Evolutionary conservation across 2,888 invertebrate species (phyloP).

Genomic region (Drosophila birchii): DNA sequence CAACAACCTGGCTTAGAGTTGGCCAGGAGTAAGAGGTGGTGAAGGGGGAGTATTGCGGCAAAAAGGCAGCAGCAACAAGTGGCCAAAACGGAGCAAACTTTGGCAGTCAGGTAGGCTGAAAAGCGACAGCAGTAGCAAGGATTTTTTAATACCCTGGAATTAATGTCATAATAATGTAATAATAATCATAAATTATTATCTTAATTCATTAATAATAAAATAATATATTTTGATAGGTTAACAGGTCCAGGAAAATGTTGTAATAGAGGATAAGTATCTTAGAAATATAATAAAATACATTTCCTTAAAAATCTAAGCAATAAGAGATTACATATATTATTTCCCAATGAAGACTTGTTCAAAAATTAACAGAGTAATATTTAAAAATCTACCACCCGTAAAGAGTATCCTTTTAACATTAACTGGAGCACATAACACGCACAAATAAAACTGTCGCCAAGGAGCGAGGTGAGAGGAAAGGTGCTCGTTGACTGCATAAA

Average conservation of each 20-base stretch:
- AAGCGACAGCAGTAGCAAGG: neutral
- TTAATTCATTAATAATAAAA: no score
- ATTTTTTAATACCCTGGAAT: constrained; percentile 15
- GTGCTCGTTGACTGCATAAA: constrained; percentile 70
- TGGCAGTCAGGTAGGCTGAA: constrained; percentile 1
- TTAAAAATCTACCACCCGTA: neutral
- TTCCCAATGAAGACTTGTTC: neutral
- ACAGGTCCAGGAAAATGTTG: no score
- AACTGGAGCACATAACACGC: constrained; percentile 78
- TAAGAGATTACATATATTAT: neutral
- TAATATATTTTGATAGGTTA: no score
- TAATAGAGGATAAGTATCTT: no score
- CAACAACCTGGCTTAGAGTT: constrained; percentile 36
- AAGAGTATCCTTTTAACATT: constrained; percentile 49
- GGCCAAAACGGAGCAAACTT: constrained; percentile 36
- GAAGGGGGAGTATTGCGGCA: neutral
- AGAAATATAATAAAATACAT: neutral
- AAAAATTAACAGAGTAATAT: neutral
- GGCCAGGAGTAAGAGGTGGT: neutral
- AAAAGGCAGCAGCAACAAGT: constrained; percentile 32
- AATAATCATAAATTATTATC: neutral
- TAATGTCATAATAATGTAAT: neutral
- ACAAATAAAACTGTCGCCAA: constrained; percentile 26
- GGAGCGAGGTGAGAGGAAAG: constrained; percentile 12
- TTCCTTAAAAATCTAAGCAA: no score